Evolutionary conservation across 2,113 vertebrate species (phyloP).

Genomic region (Vidua macroura): DNA sequence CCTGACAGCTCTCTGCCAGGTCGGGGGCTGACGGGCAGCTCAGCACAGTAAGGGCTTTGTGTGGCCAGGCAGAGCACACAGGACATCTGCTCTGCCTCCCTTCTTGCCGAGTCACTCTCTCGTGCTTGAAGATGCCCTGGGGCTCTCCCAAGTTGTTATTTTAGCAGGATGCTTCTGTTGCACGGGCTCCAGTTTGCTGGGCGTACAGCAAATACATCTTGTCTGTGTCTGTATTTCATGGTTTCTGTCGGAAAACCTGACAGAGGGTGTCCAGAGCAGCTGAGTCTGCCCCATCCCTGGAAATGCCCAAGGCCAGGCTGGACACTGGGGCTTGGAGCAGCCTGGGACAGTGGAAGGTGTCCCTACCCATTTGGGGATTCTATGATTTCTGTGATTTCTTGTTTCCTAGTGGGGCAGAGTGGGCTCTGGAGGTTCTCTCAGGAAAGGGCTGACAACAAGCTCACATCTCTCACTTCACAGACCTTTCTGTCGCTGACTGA

Average conservation of each 20-base stretch:
- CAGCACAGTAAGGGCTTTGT: not conserved
- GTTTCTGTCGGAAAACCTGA: not conserved
- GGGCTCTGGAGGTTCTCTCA: not conserved
- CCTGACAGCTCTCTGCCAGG: not conserved
- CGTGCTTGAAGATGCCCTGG: not conserved
- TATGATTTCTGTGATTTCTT: not conserved
- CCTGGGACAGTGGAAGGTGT: not conserved
- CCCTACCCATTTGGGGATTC: not conserved
- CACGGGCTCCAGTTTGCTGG: not conserved
- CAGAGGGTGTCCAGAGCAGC: not conserved
- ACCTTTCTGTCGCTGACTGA: not conserved
- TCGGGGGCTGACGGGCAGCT: not conserved
- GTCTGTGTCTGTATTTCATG: not conserved
- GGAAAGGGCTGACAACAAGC: not conserved
- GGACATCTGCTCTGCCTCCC: conserved; percentile 3
- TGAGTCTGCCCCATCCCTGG: not conserved
- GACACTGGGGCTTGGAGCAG: not conserved
- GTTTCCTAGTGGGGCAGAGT: not conserved
- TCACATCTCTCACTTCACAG: not conserved
- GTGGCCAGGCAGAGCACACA: not conserved
- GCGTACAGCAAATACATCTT: not conserved
- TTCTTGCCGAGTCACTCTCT: not conserved
- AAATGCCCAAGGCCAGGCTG: fast-evolving
- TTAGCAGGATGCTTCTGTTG: not conserved
- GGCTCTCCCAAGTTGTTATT: conserved; percentile 29